Evolutionary conservation across 2,797 vertebrate genomes (phyloP), one percentile per base, ranked within the genome.

Genomic region (Hephaestus fuliginosus): DNA sequence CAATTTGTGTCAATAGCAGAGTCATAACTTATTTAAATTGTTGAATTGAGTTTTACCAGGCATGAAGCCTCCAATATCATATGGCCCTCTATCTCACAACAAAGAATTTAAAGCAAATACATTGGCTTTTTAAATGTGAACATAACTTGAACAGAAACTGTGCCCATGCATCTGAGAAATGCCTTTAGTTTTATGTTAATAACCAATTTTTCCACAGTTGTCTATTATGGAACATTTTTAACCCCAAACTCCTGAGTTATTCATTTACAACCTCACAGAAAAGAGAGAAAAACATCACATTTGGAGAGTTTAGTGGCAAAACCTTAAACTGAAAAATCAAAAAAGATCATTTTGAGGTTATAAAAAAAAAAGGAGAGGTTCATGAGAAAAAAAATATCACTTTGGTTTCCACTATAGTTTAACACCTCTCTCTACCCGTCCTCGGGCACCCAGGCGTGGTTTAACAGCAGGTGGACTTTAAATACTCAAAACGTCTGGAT

Each of bases 401-500:
- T 60, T 52, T 61, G 53, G 11, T 51, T 75, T 67, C 6, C 7
- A 22, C 36, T 65, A 20, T 41, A 36, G 51, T 57, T 61, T 11
- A 73, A 57, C 39, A 30, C 3, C 57, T 51, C 17, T 61, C 10
- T 65, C 48, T 56, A 49, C 46, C 25, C 70, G 49, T 69, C 48
- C 25, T 33, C 1, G 1, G 56, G 44, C 7, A 1, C 48, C 30
- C 51, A 18, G 28, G 15, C 10, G 11, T 44, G 18, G 44, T 69
- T 51, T 14, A 36, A 49, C 70, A 41, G 58, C 30, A 52, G 25
- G 22, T 55, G 58, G 49, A 68, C 30, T 48, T 78, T 48, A 82
- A 69, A 71, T 60, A 52, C 20, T 60, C 15, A n/a, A 52, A 65
- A 55, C 14, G 63, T 41, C 43, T 55, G 58, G 52, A 69, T 36